phyloP scores from a whole-genome alignment of 2,888 invertebrate species.

The Carabus problematicus region DNA sequence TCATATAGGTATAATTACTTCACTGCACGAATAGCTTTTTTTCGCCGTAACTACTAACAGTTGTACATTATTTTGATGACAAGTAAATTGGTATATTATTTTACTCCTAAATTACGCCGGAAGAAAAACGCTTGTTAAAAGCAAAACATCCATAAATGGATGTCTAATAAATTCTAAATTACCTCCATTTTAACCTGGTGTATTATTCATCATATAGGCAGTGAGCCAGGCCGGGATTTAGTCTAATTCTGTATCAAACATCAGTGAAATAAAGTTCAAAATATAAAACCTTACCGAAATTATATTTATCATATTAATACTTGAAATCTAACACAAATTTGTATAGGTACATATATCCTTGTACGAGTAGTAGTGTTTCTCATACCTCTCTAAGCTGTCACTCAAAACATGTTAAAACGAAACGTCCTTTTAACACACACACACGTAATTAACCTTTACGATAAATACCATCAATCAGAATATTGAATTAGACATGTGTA shows the following conservation, averaged over 20 bases:
- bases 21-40: neutral
- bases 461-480: conserved; percentile 37
- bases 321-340: no score
- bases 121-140: conserved; percentile 31
- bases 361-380: neutral
- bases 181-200: conserved; percentile 27
- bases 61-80: conserved; percentile 39
- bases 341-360: no score
- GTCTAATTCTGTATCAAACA: no score
- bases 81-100: conserved; percentile 40
- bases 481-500: conserved; percentile 37
- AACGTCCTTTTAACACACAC: conserved; percentile 28
- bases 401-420: conserved; percentile 26
- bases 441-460: conserved; percentile 35
- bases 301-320: neutral
- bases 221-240: no score
- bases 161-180: conserved; percentile 40
- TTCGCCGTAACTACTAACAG: neutral
- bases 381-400: conserved; percentile 10
- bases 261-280: neutral
- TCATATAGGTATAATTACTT: conserved; percentile 8
- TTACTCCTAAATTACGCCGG: conserved; percentile 29
- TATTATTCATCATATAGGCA: no score
- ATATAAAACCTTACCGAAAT: neutral
- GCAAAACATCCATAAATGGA: conserved; percentile 34